Evolutionary conservation across 2,113 vertebrate species (phyloP).

Genomic region (Anguilla japonica): DNA sequence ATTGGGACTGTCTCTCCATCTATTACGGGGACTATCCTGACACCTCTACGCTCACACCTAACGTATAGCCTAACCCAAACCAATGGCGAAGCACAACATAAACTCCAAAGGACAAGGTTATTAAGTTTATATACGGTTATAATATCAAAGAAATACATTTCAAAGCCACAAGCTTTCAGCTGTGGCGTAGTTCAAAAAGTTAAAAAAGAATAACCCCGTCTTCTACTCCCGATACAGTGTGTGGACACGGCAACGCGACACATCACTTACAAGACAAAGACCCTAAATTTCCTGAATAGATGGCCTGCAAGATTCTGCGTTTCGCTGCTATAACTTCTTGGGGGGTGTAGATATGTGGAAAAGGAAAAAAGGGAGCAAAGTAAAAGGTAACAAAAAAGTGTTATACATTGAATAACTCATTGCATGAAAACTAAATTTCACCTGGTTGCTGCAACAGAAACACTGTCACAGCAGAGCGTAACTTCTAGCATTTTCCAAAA

Average conservation of each 20-base stretch:
- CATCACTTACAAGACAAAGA: neutral
- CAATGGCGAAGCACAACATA: too few relatives aligned
- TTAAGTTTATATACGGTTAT: too few relatives aligned
- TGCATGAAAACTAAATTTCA: too few relatives aligned
- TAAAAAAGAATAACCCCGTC: neutral
- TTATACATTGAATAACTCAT: too few relatives aligned
- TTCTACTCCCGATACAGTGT: neutral
- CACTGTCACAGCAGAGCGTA: slow-evolving; percentile 33
- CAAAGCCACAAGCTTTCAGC: too few relatives aligned
- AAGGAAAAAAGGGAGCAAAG: neutral
- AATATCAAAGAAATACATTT: too few relatives aligned
- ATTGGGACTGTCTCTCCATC: neutral
- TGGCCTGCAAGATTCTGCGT: neutral
- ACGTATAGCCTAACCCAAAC: too few relatives aligned
- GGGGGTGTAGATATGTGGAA: neutral
- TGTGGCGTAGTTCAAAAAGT: neutral
- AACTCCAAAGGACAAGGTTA: too few relatives aligned
- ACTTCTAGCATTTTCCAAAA: slow-evolving; percentile 23
- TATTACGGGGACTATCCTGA: neutral
- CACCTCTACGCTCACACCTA: too few relatives aligned
- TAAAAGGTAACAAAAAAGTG: neutral
- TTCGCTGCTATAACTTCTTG: neutral
- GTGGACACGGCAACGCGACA: neutral
- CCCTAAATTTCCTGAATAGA: neutral
- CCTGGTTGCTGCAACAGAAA: slow-evolving; percentile 35